Evolutionary conservation across 2,888 invertebrate genomes (phyloP), one percentile per base, ranked within the genome.

Genomic region (Zootermopsis nevadensis): DNA sequence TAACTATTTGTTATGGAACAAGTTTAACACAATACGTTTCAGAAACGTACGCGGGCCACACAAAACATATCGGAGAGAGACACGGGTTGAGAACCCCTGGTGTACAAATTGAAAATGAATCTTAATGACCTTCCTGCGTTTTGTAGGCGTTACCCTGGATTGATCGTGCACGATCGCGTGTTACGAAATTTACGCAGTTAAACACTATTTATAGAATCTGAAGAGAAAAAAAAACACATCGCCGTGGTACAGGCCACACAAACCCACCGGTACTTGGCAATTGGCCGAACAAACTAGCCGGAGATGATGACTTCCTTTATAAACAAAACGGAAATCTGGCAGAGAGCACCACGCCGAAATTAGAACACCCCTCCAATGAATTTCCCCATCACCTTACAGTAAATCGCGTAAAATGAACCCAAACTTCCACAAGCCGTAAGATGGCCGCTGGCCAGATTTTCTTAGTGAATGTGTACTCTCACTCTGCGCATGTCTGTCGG

Each of bases 221-320:
- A n/a, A n/a, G n/a, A n/a, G n/a, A n/a, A n/a, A n/a, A n/a, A 74
- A 74, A 74, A 22, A 74, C 74, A 38, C 42, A 27, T 60, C 60
- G 60, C 6, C 74, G 74, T n/a, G 6, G n/a, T 1, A 74, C 22
- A 72, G 72, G 30, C 30, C 67, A 6, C 69, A 6, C 69, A 69
- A 69, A 69, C 33, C 69, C 33, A 69, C 15, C 1, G 22, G 8
- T n/a, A 74, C 27, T 60, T 74, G 74, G 74, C 74, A 74, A 8
- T n/a, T 38, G 19, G 15, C 74, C 35, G 38, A 74, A 74, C 38
- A 74, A 1, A 74, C n/a, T 24, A 38, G 74, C 74, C 74, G 33
- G 74, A n/a, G n/a, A n/a, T n/a, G 74, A 35, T 74, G 38, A 74
- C 42, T 74, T 42, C 74, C 74, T 74, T 74, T 42, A 74, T 74